Evolutionary conservation across 2,797 vertebrate genomes (phyloP).

Genomic region (Todus mexicanus): DNA sequence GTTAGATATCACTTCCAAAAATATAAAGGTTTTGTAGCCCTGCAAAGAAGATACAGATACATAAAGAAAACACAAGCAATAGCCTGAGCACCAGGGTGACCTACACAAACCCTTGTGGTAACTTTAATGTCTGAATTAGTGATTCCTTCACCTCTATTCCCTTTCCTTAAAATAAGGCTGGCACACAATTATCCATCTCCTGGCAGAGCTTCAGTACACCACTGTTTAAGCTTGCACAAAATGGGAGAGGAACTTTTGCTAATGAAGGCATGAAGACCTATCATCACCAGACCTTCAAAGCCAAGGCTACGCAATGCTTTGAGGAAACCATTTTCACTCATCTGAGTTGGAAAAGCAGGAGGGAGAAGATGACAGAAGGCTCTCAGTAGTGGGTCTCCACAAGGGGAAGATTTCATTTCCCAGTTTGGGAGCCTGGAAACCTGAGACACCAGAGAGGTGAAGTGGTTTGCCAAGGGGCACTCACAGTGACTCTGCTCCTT

Average conservation of each 20-base stretch:
- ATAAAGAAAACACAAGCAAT: background rate
- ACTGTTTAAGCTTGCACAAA: background rate
- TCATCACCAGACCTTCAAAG: background rate
- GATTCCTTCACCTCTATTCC: background rate
- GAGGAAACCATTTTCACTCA: background rate
- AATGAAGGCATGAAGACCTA: background rate
- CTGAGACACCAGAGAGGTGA: background rate
- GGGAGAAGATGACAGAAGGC: background rate
- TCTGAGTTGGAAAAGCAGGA: background rate
- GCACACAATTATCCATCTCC: background rate
- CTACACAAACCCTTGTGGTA: background rate
- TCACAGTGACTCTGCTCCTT: background rate
- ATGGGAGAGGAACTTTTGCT: background rate
- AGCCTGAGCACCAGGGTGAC: background rate
- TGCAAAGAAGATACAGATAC: background rate
- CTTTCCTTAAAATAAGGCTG: background rate
- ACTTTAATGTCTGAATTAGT: fast-evolving
- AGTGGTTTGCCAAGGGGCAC: background rate
- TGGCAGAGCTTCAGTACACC: background rate
- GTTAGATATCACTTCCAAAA: background rate
- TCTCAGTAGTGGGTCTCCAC: background rate
- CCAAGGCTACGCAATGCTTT: background rate
- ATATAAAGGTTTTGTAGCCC: background rate
- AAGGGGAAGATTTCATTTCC: background rate
- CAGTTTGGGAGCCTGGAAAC: constrained; percentile 19